Conservation (phyloP, 2,113 vertebrate genomes). For the Antechinus flavipes region DNA sequence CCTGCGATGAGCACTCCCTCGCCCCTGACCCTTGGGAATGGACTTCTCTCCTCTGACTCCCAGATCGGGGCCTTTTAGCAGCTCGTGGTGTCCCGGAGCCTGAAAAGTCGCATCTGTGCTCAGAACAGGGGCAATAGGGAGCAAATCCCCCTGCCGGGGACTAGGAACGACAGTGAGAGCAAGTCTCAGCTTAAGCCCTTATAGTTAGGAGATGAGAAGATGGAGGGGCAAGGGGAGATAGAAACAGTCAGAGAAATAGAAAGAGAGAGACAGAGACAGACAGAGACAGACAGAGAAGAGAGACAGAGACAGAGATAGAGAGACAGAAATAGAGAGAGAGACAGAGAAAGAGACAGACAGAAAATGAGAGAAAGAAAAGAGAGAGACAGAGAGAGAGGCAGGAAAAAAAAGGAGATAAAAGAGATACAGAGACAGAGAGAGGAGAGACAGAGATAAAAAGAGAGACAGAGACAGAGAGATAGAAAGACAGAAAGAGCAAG, state of each 20-base stretch:
- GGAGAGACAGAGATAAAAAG: no score
- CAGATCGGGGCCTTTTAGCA: slow-evolving; percentile 46
- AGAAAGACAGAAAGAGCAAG: no score
- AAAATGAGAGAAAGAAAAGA: no score
- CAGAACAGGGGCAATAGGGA: background rate
- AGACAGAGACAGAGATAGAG: background rate
- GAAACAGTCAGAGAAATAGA: background rate
- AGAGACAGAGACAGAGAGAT: accelerated
- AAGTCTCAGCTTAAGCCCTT: background rate
- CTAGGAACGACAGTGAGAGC: background rate
- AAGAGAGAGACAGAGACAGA: accelerated
- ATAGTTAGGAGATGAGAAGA: background rate
- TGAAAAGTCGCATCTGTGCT: slow-evolving; percentile 8
- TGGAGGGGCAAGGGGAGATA: background rate
- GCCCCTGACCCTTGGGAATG: background rate
- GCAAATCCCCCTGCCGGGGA: background rate
- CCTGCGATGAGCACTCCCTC: background rate
- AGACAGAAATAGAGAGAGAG: no score
- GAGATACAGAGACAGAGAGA: background rate
- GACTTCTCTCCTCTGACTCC: slow-evolving; percentile 24
- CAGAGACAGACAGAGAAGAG: background rate
- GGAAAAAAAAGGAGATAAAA: no score
- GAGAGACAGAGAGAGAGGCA: no score
- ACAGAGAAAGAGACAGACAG: no score
- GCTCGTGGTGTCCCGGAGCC: slow-evolving; percentile 19